phyloP scores from a whole-genome alignment of 2,797 vertebrate genomes.

The Mormyrops boulengeri region DNA sequence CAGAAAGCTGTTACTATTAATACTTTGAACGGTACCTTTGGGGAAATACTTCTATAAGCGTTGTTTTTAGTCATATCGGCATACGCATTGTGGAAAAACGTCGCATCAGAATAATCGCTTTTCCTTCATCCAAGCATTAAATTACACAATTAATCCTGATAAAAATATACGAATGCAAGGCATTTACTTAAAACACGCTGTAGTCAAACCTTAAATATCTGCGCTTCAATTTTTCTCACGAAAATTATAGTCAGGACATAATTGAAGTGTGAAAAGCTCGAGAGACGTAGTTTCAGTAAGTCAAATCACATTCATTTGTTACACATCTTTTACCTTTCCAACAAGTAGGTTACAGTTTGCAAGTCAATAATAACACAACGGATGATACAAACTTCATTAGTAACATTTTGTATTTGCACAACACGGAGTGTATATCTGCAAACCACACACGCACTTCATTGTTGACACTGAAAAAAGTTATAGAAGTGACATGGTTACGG shows the following conservation, averaged over 20 bases:
- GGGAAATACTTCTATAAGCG: not conserved
- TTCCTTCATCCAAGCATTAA: not conserved
- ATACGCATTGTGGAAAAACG: not conserved
- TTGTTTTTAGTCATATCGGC: not conserved
- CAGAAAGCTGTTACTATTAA: not conserved
- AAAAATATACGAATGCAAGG: not conserved
- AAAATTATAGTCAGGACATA: not conserved
- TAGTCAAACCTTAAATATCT: not conserved
- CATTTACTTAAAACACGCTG: not conserved
- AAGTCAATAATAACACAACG: not conserved
- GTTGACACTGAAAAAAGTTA: not conserved
- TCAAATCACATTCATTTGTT: not conserved
- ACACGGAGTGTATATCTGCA: not conserved
- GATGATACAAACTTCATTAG: not conserved
- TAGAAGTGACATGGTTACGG: constrained; percentile 1
- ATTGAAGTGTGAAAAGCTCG: not conserved
- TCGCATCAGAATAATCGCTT: not conserved
- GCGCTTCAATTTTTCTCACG: not conserved
- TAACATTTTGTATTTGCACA: not conserved
- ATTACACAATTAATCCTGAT: not conserved
- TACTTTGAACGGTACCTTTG: not conserved
- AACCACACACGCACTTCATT: not conserved
- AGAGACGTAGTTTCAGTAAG: not conserved
- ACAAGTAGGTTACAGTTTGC: not conserved
- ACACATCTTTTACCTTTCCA: not conserved